phyloP scores from a whole-genome alignment of 2,888 invertebrate genomes.

The Phaonia tiefii region DNA sequence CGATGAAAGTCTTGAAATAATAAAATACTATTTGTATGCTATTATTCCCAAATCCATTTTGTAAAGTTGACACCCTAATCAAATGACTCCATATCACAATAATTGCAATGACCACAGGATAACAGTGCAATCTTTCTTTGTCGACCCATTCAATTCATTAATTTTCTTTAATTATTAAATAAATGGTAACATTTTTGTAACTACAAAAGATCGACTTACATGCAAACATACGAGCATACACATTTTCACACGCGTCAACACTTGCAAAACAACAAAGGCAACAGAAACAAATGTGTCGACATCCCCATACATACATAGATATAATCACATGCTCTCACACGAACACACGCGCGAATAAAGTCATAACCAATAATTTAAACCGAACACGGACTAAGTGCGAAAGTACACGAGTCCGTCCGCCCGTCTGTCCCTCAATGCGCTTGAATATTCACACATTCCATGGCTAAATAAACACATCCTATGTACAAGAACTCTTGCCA shows the following conservation, averaged over 20 bases:
- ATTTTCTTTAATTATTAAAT: background rate
- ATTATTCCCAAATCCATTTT: too few species aligned
- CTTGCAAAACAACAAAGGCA: background rate
- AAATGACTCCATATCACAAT: too few species aligned
- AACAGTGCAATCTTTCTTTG: background rate
- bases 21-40: too few species aligned
- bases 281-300: constrained; percentile 27
- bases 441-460: constrained; percentile 14
- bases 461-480: background rate
- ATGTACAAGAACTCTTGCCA: background rate
- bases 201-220: background rate
- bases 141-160: constrained; percentile 10
- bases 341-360: background rate
- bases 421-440: background rate
- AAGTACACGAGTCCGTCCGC: background rate
- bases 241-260: constrained; percentile 20
- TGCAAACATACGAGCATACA: background rate
- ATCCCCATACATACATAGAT: constrained; percentile 30
- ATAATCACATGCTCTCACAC: background rate
- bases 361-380: too few species aligned
- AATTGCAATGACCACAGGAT: too few species aligned
- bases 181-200: background rate
- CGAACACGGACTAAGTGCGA: background rate
- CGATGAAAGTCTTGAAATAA: too few species aligned
- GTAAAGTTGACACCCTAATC: too few species aligned